Evolutionary conservation across 2,888 invertebrate species (phyloP).

Genomic region (Heteromyza rotundicornis): DNA sequence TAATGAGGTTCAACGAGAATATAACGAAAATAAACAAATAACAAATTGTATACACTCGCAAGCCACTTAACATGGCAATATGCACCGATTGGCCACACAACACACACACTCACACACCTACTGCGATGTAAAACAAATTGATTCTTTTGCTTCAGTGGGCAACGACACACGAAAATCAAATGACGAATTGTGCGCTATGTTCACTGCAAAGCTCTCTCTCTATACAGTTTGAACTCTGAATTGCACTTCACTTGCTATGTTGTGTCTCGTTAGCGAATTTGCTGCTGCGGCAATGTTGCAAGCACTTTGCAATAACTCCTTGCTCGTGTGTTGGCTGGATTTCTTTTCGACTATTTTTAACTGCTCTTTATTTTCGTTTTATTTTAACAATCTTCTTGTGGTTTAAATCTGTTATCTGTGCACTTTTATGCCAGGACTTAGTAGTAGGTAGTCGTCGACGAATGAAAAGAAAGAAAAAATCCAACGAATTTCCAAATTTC

Average conservation of each 20-base stretch:
- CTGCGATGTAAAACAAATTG: constrained; percentile 39
- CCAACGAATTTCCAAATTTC: constrained; percentile 51
- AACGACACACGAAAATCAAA: not conserved
- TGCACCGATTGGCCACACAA: not conserved
- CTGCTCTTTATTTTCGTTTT: not conserved
- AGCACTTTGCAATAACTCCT: constrained; percentile 49
- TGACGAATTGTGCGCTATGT: not conserved
- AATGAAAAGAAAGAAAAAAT: constrained; percentile 37
- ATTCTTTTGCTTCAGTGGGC: constrained; percentile 34
- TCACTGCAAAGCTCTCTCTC: not conserved
- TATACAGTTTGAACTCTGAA: not conserved
- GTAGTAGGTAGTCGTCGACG: too few species aligned
- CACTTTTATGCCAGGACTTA: not conserved
- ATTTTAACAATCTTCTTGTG: not conserved
- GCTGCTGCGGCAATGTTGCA: not conserved
- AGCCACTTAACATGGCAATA: not conserved
- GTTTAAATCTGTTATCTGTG: not conserved
- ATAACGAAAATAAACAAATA: too few species aligned
- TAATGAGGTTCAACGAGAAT: too few species aligned
- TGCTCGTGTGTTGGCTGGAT: constrained; percentile 31
- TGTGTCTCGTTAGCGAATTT: not conserved
- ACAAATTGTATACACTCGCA: too few species aligned
- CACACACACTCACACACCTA: too few species aligned
- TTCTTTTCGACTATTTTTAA: too few species aligned
- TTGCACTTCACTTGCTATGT: not conserved